Percentiles rank a stretch among this genome's conserved stretches.
Conservation (phyloP, 2,888 invertebrate genomes). For the Diarsia brunnea region DNA sequence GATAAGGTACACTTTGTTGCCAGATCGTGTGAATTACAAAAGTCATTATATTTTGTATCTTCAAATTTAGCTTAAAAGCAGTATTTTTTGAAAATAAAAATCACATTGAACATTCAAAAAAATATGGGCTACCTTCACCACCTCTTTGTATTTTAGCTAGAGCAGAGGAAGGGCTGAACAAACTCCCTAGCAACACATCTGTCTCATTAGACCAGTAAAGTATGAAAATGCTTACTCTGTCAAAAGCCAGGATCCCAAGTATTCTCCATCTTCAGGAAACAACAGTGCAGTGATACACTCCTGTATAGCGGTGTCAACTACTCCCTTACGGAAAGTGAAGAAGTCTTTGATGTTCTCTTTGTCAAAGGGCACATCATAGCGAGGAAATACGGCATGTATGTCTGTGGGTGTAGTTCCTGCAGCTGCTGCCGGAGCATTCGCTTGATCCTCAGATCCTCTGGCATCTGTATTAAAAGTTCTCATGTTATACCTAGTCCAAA, state of each 20-base stretch:
- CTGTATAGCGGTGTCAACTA: conserved; percentile 93
- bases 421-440: conserved; percentile 75
- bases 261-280: conserved; percentile 93
- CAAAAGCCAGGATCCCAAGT: conserved; percentile 94
- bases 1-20: neutral
- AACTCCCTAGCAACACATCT: neutral
- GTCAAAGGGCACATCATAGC: conserved; percentile 87
- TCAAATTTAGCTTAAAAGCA: neutral
- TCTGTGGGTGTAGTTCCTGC: conserved; percentile 76
- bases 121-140: neutral
- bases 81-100: neutral
- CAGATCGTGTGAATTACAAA: neutral
- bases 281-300: conserved; percentile 93
- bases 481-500: conserved; percentile 25
- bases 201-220: neutral
- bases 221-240: conserved; percentile 93
- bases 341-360: conserved; percentile 92
- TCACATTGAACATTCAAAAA: neutral
- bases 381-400: conserved; percentile 82
- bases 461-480: conserved; percentile 75
- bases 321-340: conserved; percentile 94
- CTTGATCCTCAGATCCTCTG: conserved; percentile 74
- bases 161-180: neutral
- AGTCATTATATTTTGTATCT: neutral
- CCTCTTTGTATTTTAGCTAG: neutral